Percentiles rank a stretch among this genome's conserved stretches.
These are phyloP conservation scores for Lordiphosa collinella DNA, from an alignment of 1,140 invertebrate genomes.

Conservation along the genomic window DNA sequence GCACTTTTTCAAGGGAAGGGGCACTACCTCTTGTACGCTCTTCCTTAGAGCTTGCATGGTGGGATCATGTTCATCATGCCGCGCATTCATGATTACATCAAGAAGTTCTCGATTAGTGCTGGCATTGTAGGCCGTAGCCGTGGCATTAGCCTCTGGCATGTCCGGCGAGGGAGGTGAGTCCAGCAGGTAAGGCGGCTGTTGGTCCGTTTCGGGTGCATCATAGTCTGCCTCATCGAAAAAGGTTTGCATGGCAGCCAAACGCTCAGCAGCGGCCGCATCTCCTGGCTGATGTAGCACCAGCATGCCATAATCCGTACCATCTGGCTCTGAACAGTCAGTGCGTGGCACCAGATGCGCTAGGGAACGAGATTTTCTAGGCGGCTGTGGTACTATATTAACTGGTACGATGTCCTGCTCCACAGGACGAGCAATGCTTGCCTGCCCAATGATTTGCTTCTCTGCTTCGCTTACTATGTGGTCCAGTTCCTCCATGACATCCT, in stretches of 20 bases:
- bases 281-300: conserved; percentile 51
- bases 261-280: conserved; percentile 43
- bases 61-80: conserved; percentile 79
- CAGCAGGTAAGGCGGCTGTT: conserved; percentile 42
- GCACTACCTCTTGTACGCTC: conserved; percentile 35
- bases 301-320: conserved; percentile 75
- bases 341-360: conserved; percentile 81
- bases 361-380: conserved; percentile 82
- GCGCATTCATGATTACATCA: conserved; percentile 81
- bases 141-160: conserved; percentile 80
- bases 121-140: conserved; percentile 78
- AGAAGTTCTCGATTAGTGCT: conserved; percentile 81
- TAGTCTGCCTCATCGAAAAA: conserved; percentile 80
- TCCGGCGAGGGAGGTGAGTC: conserved; percentile 51
- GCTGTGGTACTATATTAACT: conserved; percentile 83
- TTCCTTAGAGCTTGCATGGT: conserved; percentile 78
- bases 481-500: conserved; percentile 92
- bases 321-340: conserved; percentile 68
- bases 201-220: conserved; percentile 82
- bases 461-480: conserved; percentile 92
- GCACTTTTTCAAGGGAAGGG: conserved; percentile 6
- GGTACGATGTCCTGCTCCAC: conserved; percentile 83
- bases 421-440: conserved; percentile 14
- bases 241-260: conserved; percentile 60
- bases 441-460: conserved; percentile 83